These are phyloP conservation scores for Trinorchestia longiramus DNA, from an alignment of 1,140 invertebrate species.

Conservation along the genomic window DNA sequence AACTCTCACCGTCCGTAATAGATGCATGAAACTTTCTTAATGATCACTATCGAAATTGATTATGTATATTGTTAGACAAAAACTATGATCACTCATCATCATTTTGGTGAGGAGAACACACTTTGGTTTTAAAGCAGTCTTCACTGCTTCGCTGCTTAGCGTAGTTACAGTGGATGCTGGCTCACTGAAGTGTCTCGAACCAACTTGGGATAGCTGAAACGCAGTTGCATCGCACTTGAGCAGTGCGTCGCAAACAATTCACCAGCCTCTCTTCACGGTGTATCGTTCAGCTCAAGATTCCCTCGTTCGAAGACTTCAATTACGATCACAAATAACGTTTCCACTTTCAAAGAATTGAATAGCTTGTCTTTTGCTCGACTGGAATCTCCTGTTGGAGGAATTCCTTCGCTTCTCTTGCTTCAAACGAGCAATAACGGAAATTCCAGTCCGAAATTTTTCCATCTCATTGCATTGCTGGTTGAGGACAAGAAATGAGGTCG, in stretches of 20 bases:
- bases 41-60: neutral
- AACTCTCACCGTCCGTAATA: neutral
- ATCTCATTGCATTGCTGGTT: constrained; percentile 38
- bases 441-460: constrained; percentile 44
- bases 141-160: no score
- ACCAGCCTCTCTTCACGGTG: neutral
- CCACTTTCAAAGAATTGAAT: constrained; percentile 43
- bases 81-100: neutral
- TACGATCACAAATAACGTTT: constrained; percentile 41
- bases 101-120: neutral
- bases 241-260: neutral
- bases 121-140: neutral
- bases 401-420: constrained; percentile 46
- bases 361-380: constrained; percentile 51
- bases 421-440: constrained; percentile 51
- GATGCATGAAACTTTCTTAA: neutral
- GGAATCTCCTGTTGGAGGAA: constrained; percentile 23
- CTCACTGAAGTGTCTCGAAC: neutral
- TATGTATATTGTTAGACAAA: no score
- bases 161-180: no score
- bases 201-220: neutral
- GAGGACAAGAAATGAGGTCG: neutral
- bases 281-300: constrained; percentile 37
- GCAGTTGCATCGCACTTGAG: neutral
- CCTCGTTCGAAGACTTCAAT: constrained; percentile 1